Percentiles rank a stretch among this genome's conserved stretches.
phyloP scores from a whole-genome alignment of 1,140 invertebrate species.

The Drosophila prosaltans region DNA sequence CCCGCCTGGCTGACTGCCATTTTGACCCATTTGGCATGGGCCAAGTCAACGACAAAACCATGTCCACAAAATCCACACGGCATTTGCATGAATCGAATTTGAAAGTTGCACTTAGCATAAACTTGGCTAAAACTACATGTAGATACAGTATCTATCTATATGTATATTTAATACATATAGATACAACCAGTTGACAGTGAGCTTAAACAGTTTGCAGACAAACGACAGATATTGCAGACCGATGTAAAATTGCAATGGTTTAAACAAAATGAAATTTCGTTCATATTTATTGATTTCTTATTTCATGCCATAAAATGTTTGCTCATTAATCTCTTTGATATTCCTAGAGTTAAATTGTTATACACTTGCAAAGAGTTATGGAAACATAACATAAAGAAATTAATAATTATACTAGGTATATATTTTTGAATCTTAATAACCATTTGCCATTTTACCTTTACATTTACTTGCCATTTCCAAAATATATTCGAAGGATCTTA shows the following conservation, averaged over 20 bases:
- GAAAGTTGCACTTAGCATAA: conserved; percentile 39
- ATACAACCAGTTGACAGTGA: conserved; percentile 5
- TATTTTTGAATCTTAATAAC: no score
- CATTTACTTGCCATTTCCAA: no score
- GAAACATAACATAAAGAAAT: neutral
- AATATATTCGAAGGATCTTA: no score
- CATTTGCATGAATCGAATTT: conserved; percentile 49
- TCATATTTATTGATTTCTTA: neutral
- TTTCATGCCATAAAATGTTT: conserved; percentile 3
- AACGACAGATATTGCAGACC: neutral
- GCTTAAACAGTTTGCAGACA: conserved; percentile 2
- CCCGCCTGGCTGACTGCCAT: conserved; percentile 76
- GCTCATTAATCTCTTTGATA: conserved; percentile 1
- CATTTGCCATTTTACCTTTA: no score
- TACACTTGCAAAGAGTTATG: neutral
- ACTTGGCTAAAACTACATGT: conserved; percentile 31
- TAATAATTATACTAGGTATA: no score
- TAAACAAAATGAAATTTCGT: neutral
- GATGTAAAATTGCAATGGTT: neutral
- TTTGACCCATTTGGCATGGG: conserved; percentile 76
- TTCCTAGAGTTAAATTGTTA: neutral
- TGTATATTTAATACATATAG: neutral
- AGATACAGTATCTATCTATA: neutral
- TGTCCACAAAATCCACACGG: conserved; percentile 55
- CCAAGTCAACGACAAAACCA: conserved; percentile 52